Evolutionary conservation across 2,797 vertebrate genomes (phyloP), one percentile per base, ranked within the genome.

Genomic region (Potorous gilbertii): DNA sequence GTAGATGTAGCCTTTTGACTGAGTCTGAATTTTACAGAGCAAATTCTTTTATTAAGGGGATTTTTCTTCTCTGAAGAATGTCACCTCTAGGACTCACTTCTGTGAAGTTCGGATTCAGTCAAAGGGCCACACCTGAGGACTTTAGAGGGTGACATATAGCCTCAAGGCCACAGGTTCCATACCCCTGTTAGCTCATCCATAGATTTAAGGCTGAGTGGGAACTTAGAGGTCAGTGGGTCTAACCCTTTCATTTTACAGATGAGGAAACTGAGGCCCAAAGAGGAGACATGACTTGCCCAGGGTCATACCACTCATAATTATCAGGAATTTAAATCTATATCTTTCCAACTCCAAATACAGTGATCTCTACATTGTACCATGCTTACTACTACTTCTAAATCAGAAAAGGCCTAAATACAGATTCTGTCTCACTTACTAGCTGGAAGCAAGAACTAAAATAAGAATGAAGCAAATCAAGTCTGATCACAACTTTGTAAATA

Each of bases 401-500:
- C n/a, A 40, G 66, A 87, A 50, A 87, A 87, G 21, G 8, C 21
- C 74, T 40, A 0, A 27, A 46, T 1, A 46, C 21, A 87, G 50
- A 87, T 46, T 87, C 40, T 87, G 21, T 8, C 40, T 87, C 21
- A 87, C 5, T 40, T 40, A 24, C 21, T 46, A 46, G 8, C 9
- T 87, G 40, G 74, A 46, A 46, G 74, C 18, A 81, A 54, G 29
- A 92, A 92, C 18, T 54, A 94, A 66, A 1, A 52, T 57, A 40
- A 5, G 54, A 50, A 29, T 34, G 8, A 96, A 93, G 31, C 56
- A 74, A 92, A 34, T 46, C 18, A 87, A 27, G 8, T 90, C 90
- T 28, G 21, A 59, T 94, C 92, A 92, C 8, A 2, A 4, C 81
- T 94, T 94, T 96, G 92, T 96, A 57, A 93, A 95, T 28, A 96